Percentiles rank a stretch among this genome's conserved stretches.
Conservation (phyloP, 2,797 vertebrate genomes). For the Clarias laeviceps region DNA sequence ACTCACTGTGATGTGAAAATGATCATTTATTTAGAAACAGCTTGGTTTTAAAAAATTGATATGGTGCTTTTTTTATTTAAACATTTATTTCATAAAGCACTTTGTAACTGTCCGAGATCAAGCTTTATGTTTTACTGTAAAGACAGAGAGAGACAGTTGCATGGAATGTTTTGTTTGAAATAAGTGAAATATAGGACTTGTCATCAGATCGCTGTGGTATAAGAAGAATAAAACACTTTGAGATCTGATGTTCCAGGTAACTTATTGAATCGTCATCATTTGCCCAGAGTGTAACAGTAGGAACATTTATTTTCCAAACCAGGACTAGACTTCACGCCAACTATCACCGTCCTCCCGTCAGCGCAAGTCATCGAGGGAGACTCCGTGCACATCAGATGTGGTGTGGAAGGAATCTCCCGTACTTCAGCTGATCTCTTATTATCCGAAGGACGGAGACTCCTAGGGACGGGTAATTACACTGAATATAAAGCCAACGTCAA, state of each 20-base stretch:
- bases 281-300: background rate
- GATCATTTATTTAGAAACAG: background rate
- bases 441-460: constrained; percentile 50
- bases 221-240: background rate
- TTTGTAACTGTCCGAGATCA: background rate
- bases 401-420: background rate
- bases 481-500: constrained; percentile 46
- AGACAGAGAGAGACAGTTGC: background rate
- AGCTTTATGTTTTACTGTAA: background rate
- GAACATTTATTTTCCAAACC: constrained; percentile 13
- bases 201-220: background rate
- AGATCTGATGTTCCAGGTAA: background rate
- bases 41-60: background rate
- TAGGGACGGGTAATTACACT: constrained; percentile 35
- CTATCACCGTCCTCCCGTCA: constrained; percentile 61
- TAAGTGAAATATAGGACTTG: background rate
- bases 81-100: background rate
- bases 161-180: background rate
- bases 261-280: background rate
- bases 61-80: background rate
- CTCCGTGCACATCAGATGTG: constrained; percentile 62
- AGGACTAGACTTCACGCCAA: constrained; percentile 63
- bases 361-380: constrained; percentile 72
- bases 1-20: background rate
- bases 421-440: constrained; percentile 5